Evolutionary conservation across 1,140 invertebrate species (phyloP), one percentile per base, ranked within the genome.

Genomic region (Metaphire vulgaris): DNA sequence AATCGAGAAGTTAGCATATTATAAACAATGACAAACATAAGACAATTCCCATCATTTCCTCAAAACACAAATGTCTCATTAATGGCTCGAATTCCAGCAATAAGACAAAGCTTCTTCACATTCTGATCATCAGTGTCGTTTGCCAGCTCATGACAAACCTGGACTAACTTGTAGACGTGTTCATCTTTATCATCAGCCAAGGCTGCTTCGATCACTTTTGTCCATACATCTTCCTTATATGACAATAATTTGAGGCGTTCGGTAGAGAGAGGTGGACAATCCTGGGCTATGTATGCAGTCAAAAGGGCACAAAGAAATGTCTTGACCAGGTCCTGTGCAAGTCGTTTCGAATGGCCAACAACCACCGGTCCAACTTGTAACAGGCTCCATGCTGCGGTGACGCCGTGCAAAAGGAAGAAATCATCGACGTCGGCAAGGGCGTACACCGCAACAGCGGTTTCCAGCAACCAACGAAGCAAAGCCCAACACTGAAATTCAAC

Each of bases 361-460:
- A 21, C 41, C 6, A 56, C 21, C 41, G 41, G 41, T 6, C 41
- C 21, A 21, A 69, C 67, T 31, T 69, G 67, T 26, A 28, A 69
- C 6, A 69, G 67, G 14, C n/a, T 26, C 74, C 74, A 75, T 21
- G 74, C 67, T 21, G 65, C 74, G 15, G 74, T 75, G 65, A 75
- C 74, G 6, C 74, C 74, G n/a, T 75, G 74, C 0, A 75, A 33
- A n/a, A 75, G 33, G 14, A 75, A 75, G 74, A 75, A 75, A 33
- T 75, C 74, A 30, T 75, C 69, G 1, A 31, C 29, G 0, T 75
- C 65, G 16, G 66, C 64, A 12, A 34, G 30, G 30, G 67, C 64
- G 65, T 71, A 75, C 64, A 75, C 29, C 0, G 64, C 32, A 16
- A 75, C 21, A 21, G 74, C 74, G 30, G 28, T 26, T 64, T 75